Percentiles rank a stretch among this genome's conserved stretches.
phyloP scores from a whole-genome alignment of 1,140 invertebrate genomes.

The Diachasma alloeum region DNA sequence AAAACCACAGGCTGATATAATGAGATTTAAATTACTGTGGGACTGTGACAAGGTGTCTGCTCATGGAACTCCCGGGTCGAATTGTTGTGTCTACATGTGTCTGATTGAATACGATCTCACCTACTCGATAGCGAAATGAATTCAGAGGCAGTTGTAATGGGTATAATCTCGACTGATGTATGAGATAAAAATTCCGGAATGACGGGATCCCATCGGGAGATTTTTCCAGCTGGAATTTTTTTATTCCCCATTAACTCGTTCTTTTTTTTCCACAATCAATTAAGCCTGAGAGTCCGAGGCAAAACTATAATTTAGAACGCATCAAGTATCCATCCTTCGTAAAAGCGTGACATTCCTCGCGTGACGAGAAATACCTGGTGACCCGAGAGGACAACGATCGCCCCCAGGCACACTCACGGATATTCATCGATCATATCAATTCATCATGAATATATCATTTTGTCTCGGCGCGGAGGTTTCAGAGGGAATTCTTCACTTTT shows the following conservation, averaged over 20 bases:
- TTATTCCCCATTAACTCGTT: slow-evolving; percentile 5
- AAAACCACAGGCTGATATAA: slow-evolving; percentile 57
- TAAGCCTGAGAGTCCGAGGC: slow-evolving; percentile 42
- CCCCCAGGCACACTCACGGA: background rate
- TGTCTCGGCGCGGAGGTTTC: background rate
- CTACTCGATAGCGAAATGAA: background rate
- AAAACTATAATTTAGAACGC: slow-evolving; percentile 53
- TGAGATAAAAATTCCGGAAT: background rate
- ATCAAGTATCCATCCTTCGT: slow-evolving; percentile 41
- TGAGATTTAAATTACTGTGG: slow-evolving; percentile 62
- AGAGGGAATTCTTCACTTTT: too few species aligned
- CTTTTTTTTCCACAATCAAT: slow-evolving; percentile 58
- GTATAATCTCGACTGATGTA: background rate
- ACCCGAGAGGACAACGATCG: background rate
- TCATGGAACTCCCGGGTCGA: slow-evolving; percentile 21
- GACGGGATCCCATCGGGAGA: background rate
- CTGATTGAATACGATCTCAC: slow-evolving; percentile 6
- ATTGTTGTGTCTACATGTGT: slow-evolving; percentile 36
- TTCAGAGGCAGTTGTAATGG: background rate
- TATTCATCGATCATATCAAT: slow-evolving; percentile 5
- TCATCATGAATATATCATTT: background rate
- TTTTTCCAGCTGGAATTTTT: slow-evolving; percentile 38
- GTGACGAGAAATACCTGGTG: slow-evolving; percentile 12
- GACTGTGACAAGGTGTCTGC: slow-evolving; percentile 56
- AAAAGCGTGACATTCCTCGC: slow-evolving; percentile 32